Conservation (phyloP, 2,113 vertebrate species). For the Hoplias malabaricus region DNA sequence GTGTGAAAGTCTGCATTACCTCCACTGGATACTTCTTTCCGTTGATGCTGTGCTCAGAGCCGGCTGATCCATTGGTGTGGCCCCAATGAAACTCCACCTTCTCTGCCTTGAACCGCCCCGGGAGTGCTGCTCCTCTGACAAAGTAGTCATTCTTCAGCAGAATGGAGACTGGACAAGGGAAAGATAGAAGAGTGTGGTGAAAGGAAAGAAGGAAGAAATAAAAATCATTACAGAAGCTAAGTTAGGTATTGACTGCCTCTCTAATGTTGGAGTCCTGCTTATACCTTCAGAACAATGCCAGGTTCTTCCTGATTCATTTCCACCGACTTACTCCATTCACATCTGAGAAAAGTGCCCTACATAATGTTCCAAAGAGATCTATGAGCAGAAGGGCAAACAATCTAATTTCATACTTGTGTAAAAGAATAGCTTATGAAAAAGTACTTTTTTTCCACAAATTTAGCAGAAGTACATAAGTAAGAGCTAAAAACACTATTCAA, state of each 20-base stretch:
- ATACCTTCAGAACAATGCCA: background rate
- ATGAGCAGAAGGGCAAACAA: no score
- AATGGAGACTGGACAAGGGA: conserved; percentile 84
- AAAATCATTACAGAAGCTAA: conserved; percentile 12
- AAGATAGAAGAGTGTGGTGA: background rate
- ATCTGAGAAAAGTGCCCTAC: background rate
- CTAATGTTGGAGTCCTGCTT: background rate
- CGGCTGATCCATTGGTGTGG: conserved; percentile 89
- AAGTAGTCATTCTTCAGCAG: conserved; percentile 96
- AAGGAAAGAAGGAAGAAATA: background rate
- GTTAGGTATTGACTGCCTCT: background rate
- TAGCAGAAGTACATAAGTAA: no score
- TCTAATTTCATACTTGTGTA: no score
- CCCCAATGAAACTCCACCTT: conserved; percentile 99
- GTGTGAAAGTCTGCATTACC: conserved; percentile 70
- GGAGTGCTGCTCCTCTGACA: conserved; percentile 89
- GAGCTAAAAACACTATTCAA: no score
- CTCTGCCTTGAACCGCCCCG: conserved; percentile 95
- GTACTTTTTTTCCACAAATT: no score
- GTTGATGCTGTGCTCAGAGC: conserved; percentile 95
- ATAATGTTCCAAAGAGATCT: background rate
- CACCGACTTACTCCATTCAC: background rate
- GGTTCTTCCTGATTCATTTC: background rate
- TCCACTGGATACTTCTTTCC: conserved; percentile 93
- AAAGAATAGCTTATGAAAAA: no score